Evolutionary conservation across 1,140 invertebrate genomes (phyloP), one percentile per base, ranked within the genome.

Genomic region (Paramacrobiotus metropolitanus): DNA sequence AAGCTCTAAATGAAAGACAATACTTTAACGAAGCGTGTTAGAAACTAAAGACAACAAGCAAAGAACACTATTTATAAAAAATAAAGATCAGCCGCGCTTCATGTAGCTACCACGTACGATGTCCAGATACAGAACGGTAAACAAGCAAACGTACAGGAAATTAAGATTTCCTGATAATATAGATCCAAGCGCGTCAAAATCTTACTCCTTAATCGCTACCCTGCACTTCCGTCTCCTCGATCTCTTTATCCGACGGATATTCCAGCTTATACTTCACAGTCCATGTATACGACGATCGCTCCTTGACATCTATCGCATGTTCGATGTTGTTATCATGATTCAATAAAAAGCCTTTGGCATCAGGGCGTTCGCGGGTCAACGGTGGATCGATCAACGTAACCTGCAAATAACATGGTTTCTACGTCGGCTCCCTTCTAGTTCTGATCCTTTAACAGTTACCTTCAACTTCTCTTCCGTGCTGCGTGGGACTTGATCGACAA

Each of bases 381-480:
- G 60, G 9, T 9, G 71, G 70, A 44, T 67, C 64, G 44, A 73
- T 21, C n/a, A 70, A 61, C 30, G 55, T 68, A 9, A 71, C 67
- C 69, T 72, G 61, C 30, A 21, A 24, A 24, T 62, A 21, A n/a
- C 61, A 64, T 21, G 65, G 62, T 40, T 24, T 59, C 45, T 62
- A 29, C 29, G 24, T 64, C 20, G 60, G 61, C 62, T 61, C 64
- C 63, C 44, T 63, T 61, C 62, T 65, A 21, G 31, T 67, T 45
- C 30, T 63, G 60, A 21, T 67, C 66, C 48, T 65, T 65, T 3
- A 34, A 62, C 60, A 63, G 30, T 60, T 21, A 74, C 74, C 67
- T 72, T 74, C 59, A 75, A 71, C 65, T 75, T 74, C 15, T 75
- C 74, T 59, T 75, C 73, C 28, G 65, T 65, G 44, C 68, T 67